A percentile compares a stretch with the other conserved stretches of the same genome.
Conservation (phyloP, 2,113 vertebrate genomes). For the Isichthys henryi region DNA sequence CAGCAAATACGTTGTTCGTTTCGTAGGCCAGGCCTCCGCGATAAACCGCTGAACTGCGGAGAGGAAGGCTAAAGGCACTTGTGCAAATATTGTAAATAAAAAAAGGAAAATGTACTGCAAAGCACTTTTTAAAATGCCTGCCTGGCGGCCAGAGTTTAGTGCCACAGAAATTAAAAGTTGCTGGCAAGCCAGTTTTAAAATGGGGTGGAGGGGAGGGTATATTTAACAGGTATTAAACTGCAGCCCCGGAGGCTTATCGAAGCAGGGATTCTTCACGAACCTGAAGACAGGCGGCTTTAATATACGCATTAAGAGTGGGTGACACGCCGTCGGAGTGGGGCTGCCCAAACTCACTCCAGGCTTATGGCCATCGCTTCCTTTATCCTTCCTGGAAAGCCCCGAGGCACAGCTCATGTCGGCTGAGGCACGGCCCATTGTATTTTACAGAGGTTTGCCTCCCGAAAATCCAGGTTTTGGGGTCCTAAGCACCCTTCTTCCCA, state of each 20-base stretch:
- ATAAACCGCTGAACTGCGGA: background rate
- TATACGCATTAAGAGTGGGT: background rate
- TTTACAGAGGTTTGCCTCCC: background rate
- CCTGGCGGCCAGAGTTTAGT: background rate
- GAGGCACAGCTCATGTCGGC: background rate
- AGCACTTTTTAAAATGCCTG: background rate
- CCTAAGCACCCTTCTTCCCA: background rate
- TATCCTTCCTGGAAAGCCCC: background rate
- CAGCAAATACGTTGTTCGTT: background rate
- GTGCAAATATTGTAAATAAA: background rate
- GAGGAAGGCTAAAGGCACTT: background rate
- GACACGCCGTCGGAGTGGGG: background rate
- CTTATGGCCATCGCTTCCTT: background rate
- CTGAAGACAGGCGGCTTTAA: background rate
- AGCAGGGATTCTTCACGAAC: background rate
- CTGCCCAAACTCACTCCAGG: background rate
- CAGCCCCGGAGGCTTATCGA: no score
- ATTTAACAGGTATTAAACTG: slow-evolving; percentile 3
- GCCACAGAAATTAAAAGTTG: slow-evolving; percentile 8
- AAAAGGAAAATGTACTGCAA: background rate
- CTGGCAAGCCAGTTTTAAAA: background rate
- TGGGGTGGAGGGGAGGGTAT: background rate
- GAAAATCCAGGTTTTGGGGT: background rate
- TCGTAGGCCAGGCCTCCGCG: background rate
- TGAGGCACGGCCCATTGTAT: background rate